Conservation (phyloP, 2,888 invertebrate species). For the Limnephilus marmoratus region DNA sequence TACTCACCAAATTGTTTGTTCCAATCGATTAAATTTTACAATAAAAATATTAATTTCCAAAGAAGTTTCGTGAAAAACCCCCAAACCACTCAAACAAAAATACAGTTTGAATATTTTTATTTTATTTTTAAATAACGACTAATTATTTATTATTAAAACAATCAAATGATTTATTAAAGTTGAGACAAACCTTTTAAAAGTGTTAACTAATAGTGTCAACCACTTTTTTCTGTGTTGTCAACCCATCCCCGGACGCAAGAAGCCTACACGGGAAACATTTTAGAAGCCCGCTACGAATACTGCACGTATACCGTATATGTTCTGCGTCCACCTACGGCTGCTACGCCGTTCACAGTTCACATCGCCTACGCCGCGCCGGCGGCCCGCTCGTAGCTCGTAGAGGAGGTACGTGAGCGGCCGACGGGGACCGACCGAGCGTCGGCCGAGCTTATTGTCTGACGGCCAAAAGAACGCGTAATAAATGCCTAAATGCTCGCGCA, state of each 20-base stretch:
- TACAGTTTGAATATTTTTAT: too few relatives aligned
- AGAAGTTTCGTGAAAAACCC: not conserved
- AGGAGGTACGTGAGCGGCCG: constrained; percentile 29
- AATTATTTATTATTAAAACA: not conserved
- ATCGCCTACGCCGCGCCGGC: constrained; percentile 15
- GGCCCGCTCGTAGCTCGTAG: constrained; percentile 14
- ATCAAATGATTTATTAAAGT: not conserved
- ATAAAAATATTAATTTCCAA: not conserved
- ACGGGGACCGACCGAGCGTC: constrained; percentile 3
- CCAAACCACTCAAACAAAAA: too few relatives aligned
- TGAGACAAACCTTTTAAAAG: not conserved
- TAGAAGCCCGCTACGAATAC: not conserved
- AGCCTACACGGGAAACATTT: constrained; percentile 13
- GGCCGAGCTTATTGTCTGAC: constrained; percentile 11
- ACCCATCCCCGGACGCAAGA: not conserved
- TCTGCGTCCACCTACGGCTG: not conserved
- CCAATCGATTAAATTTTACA: not conserved
- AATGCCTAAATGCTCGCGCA: constrained; percentile 8
- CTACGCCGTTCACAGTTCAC: not conserved
- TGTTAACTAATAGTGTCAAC: not conserved
- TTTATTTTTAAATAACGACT: not conserved
- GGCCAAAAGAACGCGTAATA: constrained; percentile 5
- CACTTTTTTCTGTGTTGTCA: not conserved
- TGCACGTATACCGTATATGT: not conserved
- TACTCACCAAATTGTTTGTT: not conserved